These are phyloP conservation scores for Baronia brevicornis DNA, from an alignment of 2,888 invertebrate genomes.

Conservation along the genomic window DNA sequence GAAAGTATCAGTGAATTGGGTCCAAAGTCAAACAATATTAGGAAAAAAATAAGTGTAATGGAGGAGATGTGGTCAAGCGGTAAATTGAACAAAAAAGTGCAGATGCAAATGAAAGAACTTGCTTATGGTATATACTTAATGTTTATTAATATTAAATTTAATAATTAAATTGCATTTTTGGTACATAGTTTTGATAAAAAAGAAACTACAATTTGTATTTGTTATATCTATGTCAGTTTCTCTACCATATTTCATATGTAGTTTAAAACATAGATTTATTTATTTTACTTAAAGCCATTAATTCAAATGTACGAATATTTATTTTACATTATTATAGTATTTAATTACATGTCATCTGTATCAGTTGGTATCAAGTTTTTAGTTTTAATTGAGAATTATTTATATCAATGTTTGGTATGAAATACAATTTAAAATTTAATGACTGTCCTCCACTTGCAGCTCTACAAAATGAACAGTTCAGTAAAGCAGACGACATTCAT, in stretches of 20 bases:
- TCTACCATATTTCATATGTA: too few species aligned
- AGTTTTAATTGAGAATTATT: too few species aligned
- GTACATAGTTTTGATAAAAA: not conserved
- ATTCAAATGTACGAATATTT: not conserved
- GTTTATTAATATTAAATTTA: not conserved
- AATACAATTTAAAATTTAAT: too few species aligned
- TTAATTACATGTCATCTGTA: too few species aligned
- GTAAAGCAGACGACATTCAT: slow-evolving; percentile 75
- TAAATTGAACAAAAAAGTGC: slow-evolving; percentile 67
- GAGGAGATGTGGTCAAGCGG: slow-evolving; percentile 74
- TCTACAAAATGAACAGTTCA: slow-evolving; percentile 57
- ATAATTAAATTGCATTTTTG: not conserved
- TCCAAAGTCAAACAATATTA: slow-evolving; percentile 67
- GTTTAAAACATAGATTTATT: not conserved
- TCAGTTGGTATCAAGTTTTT: too few species aligned
- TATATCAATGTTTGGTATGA: too few species aligned
- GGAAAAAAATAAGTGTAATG: slow-evolving; percentile 70
- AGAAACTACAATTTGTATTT: not conserved
- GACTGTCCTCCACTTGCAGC: slow-evolving; percentile 60
- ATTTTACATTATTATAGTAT: not conserved
- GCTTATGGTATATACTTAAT: slow-evolving; percentile 74
- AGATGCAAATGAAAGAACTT: slow-evolving; percentile 64
- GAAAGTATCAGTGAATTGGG: slow-evolving; percentile 54
- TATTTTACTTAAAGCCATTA: too few species aligned
- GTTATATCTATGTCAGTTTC: too few species aligned